Conservation (phyloP, 1,140 invertebrate species). For the Polypedilum vanderplanki region DNA sequence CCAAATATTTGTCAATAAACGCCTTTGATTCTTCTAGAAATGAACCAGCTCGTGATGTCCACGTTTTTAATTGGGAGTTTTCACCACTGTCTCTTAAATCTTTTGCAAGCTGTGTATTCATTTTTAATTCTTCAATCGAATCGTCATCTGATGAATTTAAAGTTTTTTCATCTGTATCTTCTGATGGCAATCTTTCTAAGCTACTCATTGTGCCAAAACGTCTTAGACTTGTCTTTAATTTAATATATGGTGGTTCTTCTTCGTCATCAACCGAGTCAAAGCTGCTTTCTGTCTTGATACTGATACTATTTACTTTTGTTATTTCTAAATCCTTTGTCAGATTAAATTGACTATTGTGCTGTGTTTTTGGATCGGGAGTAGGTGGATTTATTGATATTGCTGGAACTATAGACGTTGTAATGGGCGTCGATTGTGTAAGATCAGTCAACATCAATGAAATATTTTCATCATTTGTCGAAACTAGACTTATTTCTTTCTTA, state of each 20-base stretch:
- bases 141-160: slow-evolving; percentile 34
- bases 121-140: slow-evolving; percentile 38
- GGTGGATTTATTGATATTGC: slow-evolving; percentile 68
- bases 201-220: slow-evolving; percentile 70
- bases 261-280: slow-evolving; percentile 47
- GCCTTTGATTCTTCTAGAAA: slow-evolving; percentile 56
- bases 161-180: slow-evolving; percentile 50
- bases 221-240: slow-evolving; percentile 48
- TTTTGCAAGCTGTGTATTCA: slow-evolving; percentile 38
- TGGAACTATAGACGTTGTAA: slow-evolving; percentile 56
- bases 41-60: slow-evolving; percentile 68
- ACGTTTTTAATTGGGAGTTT: slow-evolving; percentile 49
- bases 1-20: slow-evolving; percentile 44
- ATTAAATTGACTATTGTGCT: slow-evolving; percentile 23
- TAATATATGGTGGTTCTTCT: slow-evolving; percentile 51
- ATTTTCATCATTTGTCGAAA: slow-evolving; percentile 46
- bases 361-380: slow-evolving; percentile 54
- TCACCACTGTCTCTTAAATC: slow-evolving; percentile 44
- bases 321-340: slow-evolving; percentile 18
- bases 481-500: not conserved
- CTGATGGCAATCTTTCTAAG: slow-evolving; percentile 55
- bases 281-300: slow-evolving; percentile 18
- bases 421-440: slow-evolving; percentile 55
- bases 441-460: slow-evolving; percentile 57
- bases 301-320: slow-evolving; percentile 13